phyloP scores from a whole-genome alignment of 2,797 vertebrate species.

The Malacoraja senta region DNA sequence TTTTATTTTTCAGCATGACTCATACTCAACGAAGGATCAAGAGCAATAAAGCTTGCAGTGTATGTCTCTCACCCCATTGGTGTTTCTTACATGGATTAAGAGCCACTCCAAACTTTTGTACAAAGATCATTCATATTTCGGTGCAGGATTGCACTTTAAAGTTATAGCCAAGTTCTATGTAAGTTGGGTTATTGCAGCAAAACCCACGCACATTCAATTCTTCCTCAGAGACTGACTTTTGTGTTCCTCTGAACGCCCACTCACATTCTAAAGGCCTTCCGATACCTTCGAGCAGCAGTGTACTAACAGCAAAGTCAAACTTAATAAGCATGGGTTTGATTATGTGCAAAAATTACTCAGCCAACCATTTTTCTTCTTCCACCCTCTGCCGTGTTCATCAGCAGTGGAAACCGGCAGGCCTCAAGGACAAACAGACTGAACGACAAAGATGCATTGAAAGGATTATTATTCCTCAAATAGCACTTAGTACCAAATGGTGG shows the following conservation, averaged over 20 bases:
- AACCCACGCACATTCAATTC: constrained; percentile 6
- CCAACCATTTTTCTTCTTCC: neutral
- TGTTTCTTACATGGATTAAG: neutral
- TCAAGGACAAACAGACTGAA: neutral
- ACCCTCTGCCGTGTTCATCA: too few species aligned
- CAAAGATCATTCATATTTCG: neutral
- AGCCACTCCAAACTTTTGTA: neutral
- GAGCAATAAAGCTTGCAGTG: neutral
- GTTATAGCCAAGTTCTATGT: neutral
- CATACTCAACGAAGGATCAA: neutral
- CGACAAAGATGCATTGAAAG: neutral
- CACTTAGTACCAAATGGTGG: neutral
- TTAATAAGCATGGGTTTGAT: neutral
- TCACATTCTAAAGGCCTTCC: neutral
- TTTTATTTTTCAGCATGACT: neutral
- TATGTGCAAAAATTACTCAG: neutral
- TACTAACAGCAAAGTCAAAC: neutral
- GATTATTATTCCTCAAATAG: too few species aligned
- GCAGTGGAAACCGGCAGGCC: neutral
- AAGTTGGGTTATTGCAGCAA: neutral
- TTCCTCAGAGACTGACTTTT: neutral
- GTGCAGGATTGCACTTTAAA: neutral
- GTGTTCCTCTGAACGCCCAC: neutral
- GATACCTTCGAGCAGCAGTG: too few species aligned
- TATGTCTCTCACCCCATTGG: neutral